Percentiles rank a stretch among this genome's conserved stretches.
Conservation (phyloP, 2,113 vertebrate genomes). For the Diphyllodes magnificus region DNA sequence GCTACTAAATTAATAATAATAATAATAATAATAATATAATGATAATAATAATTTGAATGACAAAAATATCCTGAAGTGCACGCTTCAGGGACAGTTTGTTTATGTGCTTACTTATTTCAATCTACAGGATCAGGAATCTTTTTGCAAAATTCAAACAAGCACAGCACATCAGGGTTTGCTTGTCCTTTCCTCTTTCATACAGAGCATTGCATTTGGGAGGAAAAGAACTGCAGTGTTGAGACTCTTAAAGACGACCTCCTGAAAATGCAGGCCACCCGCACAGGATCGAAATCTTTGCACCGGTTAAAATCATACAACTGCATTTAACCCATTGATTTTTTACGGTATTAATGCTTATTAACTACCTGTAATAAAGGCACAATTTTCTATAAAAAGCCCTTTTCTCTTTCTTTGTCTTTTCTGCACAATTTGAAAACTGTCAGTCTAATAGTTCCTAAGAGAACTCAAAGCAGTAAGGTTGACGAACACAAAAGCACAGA, state of each 20-base stretch:
- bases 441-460: constrained; percentile 63
- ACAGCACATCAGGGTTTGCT: not conserved
- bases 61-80: not conserved
- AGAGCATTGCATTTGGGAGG: not conserved
- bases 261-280: not conserved
- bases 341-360: constrained; percentile 22
- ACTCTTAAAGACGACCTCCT: not conserved
- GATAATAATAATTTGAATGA: not conserved
- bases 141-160: not conserved
- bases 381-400: constrained; percentile 52
- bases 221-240: not conserved
- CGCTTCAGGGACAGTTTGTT: not conserved
- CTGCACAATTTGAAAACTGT: constrained; percentile 48
- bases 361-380: constrained; percentile 35
- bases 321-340: constrained; percentile 50
- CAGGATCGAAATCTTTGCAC: not conserved
- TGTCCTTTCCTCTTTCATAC: not conserved
- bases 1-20: not conserved
- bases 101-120: not conserved
- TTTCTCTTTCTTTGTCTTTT: constrained; percentile 54
- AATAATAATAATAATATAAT: not conserved
- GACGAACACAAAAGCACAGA: constrained; percentile 58
- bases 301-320: not conserved
- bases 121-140: not conserved
- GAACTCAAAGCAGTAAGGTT: constrained; percentile 47